Base-by-base conservation (phyloP, 2,888 invertebrate species). In the Ophion ellenae region DNA sequence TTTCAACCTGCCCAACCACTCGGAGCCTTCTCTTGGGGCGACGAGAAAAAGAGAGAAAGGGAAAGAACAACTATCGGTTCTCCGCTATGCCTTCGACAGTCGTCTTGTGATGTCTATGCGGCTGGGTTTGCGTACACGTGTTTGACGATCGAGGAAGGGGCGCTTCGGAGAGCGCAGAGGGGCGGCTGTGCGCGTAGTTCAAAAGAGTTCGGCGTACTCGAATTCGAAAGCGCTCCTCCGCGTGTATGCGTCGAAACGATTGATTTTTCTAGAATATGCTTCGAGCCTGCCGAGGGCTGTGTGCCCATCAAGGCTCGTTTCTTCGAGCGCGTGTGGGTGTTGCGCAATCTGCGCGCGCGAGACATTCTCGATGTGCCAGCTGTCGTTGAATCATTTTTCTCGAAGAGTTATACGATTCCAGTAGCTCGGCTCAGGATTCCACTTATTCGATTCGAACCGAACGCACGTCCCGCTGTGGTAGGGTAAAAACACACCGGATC, bases 251-350 rank as follows among this genome's bases (percentile, higher is more conserved):
- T 77, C 59, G 24, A 73, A 73, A 83, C 47, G 77, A 83, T 83
- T 83, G 83, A 83, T 83, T 83, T 83, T 83, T 45, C 73, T 11
- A 36, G 36, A 57, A 57, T 28, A 71, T n/a, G 67, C 57, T 83
- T 73, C 11, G 11, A 47, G 47, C 11, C 14, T 47, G 47, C 47
- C 47, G 0, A 10, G 47, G 14, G 7, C 14, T 14, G 47, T 10
- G 47, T 10, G 47, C 47, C 14, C 47, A 14, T 14, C 47, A 10
- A 47, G 47, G 47, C 47, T 3, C 47, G 14, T 4, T 32, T 32
- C 4, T 4, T 4, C 11, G 14, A 17, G 20, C 32, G 69, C 47
- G 32, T 53, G 4, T 20, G n/a, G 63, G 63, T 32, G 70, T 32
- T 47, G 47, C 47, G 47, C 47, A 47, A 47, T 32, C 32, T 32